Base-by-base conservation (phyloP, 2,113 vertebrate species). In the Montifringilla adamsi region DNA sequence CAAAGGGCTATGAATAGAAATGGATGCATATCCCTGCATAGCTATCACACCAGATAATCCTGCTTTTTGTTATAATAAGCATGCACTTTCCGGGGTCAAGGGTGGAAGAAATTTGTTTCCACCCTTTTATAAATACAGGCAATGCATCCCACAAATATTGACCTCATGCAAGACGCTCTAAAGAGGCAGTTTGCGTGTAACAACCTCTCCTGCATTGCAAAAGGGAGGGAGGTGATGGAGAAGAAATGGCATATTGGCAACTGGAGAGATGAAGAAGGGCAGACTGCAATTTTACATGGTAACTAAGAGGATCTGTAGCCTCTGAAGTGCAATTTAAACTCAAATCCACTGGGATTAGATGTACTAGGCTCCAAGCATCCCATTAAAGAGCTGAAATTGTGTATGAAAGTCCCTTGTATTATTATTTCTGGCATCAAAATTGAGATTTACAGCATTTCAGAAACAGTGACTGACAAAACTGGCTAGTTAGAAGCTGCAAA, bases 321-420 rank as follows among this genome's bases (percentile, higher is more conserved):
- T 91, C 72, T 49, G 84, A 96, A 94, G 89, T 55, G 68, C 75
- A 89, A 92, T 94, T 78, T 94, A 84, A 97, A 96, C 95, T 93
- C 80, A 66, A 79, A 92, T 81, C 95, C 87, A 41, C 35, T 30
- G 75, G 84, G 90, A 80, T 87, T 93, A 93, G 58, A 75, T 76
- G 56, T 84, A 44, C 37, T 58, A 92, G 84, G 44, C 60, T 89
- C 50, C 50, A 49, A 60, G 81, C 31, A 74, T 93, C 76, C 84
- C 68, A 89, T 77, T 95, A 52, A 86, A 79, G 20, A 82, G 20
- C n/a, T 64, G 53, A 95, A 96, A 96, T 72, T 43, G 67, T 58
- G 5, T 84, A 81, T 47, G 44, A 87, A 84, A 76, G 46, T 18
- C 47, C 49, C 64, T 82, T 69, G 55, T 39, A 81, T 85, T 79